phyloP scores from a whole-genome alignment of 2,113 vertebrate species.

The Brachirus orientalis region DNA sequence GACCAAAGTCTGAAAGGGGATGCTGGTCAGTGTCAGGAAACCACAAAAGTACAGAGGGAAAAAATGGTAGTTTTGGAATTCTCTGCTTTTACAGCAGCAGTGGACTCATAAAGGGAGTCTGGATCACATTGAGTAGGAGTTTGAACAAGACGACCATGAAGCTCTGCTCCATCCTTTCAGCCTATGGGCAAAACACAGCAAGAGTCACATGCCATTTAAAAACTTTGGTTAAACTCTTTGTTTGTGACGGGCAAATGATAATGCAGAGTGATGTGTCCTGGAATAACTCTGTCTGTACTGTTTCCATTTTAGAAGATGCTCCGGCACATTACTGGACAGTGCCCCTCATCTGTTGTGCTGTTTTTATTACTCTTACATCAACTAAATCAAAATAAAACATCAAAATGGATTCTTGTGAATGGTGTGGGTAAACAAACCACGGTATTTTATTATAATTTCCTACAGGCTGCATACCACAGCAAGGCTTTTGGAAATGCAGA shows the following conservation, averaged over 20 bases:
- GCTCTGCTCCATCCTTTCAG: conserved; percentile 33
- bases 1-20: conserved; percentile 54
- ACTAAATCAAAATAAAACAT: conserved; percentile 62
- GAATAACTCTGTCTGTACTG: conserved; percentile 41
- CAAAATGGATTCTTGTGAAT: conserved; percentile 46
- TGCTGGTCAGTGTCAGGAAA: conserved; percentile 76
- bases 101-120: conserved; percentile 64
- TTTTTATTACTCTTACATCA: conserved; percentile 49
- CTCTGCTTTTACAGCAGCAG: conserved; percentile 51
- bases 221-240: conserved; percentile 22
- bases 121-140: conserved; percentile 53
- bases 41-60: conserved; percentile 69
- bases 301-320: conserved; percentile 58
- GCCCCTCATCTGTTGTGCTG: conserved; percentile 47
- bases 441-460: conserved; percentile 56
- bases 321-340: conserved; percentile 46
- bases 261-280: conserved; percentile 55
- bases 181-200: conserved; percentile 36
- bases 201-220: conserved; percentile 42
- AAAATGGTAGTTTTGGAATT: conserved; percentile 59
- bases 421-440: conserved; percentile 50
- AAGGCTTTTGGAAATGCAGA: conserved; percentile 44
- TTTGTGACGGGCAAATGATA: conserved; percentile 50
- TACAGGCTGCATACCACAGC: conserved; percentile 56
- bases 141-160: conserved; percentile 35